Evolutionary conservation across 2,797 vertebrate species (phyloP), one percentile per base, ranked within the genome.

Genomic region (Neopelma chrysocephalum): DNA sequence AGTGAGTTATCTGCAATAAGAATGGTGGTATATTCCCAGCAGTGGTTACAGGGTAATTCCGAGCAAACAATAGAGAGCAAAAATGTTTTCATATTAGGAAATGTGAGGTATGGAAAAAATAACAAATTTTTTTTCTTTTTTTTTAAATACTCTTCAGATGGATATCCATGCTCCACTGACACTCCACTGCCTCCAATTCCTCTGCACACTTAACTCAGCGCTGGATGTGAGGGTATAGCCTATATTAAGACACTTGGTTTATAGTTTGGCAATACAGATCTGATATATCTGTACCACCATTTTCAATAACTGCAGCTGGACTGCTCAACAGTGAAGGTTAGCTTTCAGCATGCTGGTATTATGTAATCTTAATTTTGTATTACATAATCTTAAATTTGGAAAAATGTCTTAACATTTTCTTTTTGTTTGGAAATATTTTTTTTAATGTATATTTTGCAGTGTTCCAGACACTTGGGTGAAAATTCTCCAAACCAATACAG

Each of bases 1-100:
- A 98, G 96, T 83, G 79, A 97, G 82, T 95, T 96, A 95, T 92
- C 94, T 90, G 81, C 71, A 87, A 69, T 43, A n/a, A 81, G 68
- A 82, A 93, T 8, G 14, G 76, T 69, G 54, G 40, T 71, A 12
- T 15, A 92, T 60, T 68, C 92, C 66, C 86, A 90, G 88, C 53
- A 84, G 81, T 54, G 77, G 92, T 87, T 95, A 82, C 53, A 93
- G 58, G 75, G 47, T 87, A 95, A 90, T 82, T 90, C 90, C 93
- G 93, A 75, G 65, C 70, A 97, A 96, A 96, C 89, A 98, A 96
- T 15, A 90, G 58, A 78, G 16, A 87, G 42, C 10, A 90, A 87
- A 87, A 66, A 36, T 70, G 42, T 94, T 95, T 94, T 86, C 77
- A 43, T 36, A 70, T 87, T 58, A 85, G 53, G 48, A 61, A 94